These are phyloP conservation scores for Hoplodrina ambigua DNA, from an alignment of 2,888 invertebrate species.

Conservation along the genomic window DNA sequence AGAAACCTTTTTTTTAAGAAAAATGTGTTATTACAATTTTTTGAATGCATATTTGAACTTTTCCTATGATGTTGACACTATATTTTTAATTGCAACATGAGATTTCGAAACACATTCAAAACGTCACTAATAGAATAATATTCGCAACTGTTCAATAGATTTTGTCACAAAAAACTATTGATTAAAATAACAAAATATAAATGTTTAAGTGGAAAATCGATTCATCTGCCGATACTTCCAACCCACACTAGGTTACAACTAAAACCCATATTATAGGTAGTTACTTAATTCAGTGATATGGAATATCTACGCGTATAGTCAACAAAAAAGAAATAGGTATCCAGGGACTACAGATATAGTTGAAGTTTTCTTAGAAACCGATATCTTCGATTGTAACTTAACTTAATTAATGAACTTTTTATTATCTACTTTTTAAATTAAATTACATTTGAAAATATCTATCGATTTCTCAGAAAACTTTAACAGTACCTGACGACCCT, in stretches of 20 bases:
- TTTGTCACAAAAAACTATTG: not conserved
- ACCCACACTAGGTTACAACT: not conserved
- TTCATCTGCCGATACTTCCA: not conserved
- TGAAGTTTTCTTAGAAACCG: no score
- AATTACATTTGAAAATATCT: no score
- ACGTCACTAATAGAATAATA: conserved; percentile 16
- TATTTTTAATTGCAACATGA: conserved; percentile 32
- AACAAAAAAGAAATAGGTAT: no score
- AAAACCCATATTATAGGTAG: not conserved
- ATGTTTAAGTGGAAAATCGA: conserved; percentile 19
- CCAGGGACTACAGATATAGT: no score
- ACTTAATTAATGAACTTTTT: no score
- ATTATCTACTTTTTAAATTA: no score
- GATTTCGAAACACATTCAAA: conserved; percentile 4
- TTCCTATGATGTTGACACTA: conserved; percentile 9
- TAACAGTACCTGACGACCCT: no score
- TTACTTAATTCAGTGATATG: not conserved
- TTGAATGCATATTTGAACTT: conserved; percentile 25
- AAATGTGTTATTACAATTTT: conserved; percentile 20
- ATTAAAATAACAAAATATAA: conserved; percentile 4
- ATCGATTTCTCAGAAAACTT: no score
- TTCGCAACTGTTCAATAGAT: conserved; percentile 23
- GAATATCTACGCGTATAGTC: no score
- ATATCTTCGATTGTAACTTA: no score
- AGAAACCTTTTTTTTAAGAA: conserved; percentile 19